Base-by-base conservation (phyloP, 2,113 vertebrate species). In the Clarias macrocephalus region DNA sequence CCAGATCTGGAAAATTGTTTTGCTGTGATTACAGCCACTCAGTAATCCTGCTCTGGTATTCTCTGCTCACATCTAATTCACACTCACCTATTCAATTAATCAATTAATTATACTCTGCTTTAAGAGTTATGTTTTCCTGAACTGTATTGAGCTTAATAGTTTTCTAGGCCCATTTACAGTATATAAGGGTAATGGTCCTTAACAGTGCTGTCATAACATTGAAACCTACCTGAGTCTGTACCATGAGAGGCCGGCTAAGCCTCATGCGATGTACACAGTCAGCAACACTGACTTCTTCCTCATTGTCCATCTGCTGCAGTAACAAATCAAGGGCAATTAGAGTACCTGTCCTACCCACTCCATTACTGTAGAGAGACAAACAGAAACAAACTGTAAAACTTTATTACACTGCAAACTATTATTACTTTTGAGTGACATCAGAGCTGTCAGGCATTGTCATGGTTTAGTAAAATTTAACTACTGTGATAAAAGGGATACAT, bases 311-410 rank as follows among this genome's bases (percentile, higher is more conserved):
- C 93, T 97, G 96, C 91, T 96, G 93, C 33, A 97, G 94, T 33
- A 96, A 85, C 70, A 95, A 94, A 0, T 97, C 96, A 87, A 97
- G 88, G 5, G 96, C 95, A 0, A 97, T 97, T 70, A 97, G 90
- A 0, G 96, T 97, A 8, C 97, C 97, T 0, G 96, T 97, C 56
- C 96, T 92, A 21, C 97, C 97, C 18, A 97, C 96, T 0, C 97
- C 97, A 8, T 96, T 96, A 59, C 97, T 98, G 77, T 30, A 87
- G 18, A 87, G 42, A 85, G 76, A 89, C 21, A 85, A 5, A 79
- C 60, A 88, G 11, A 80, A 80, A 23, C 11, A 80, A 80, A 28
- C 28, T 48, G 37, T 28, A 16, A 56, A 79, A 28, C 5, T 42
- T 42, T 42, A 42, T 42, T 42, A 42, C 42, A 42, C 42, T 42